Conservation (phyloP, 2,888 invertebrate genomes). For the Diadegma fenestrale region DNA sequence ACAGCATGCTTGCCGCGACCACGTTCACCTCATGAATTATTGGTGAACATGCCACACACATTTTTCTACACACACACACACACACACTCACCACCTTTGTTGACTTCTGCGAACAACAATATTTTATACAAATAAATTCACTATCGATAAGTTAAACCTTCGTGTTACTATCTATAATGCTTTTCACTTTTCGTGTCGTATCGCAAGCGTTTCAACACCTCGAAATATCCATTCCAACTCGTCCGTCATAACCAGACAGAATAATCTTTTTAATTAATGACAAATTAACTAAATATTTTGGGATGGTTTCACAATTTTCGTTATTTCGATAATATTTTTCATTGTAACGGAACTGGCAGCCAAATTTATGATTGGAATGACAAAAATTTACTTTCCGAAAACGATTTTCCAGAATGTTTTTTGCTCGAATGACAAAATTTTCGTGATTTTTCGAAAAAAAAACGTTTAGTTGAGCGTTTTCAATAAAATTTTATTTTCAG, state of each 20-base stretch:
- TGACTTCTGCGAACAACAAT: slow-evolving; percentile 12
- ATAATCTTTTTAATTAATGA: not conserved
- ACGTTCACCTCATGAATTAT: slow-evolving; percentile 75
- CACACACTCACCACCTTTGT: slow-evolving; percentile 31
- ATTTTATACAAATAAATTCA: slow-evolving; percentile 33
- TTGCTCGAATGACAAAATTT: no score
- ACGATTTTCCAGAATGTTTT: no score
- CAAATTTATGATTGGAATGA: no score
- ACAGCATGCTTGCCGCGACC: slow-evolving; percentile 68
- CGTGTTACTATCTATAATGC: slow-evolving; percentile 5
- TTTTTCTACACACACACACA: slow-evolving; percentile 37
- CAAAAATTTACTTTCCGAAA: no score
- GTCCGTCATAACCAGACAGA: not conserved
- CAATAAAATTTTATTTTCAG: no score
- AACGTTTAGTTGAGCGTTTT: no score
- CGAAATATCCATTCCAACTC: not conserved
- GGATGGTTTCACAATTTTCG: no score
- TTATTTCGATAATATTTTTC: no score
- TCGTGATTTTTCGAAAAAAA: no score
- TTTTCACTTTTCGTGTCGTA: slow-evolving; percentile 1
- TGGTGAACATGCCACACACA: slow-evolving; percentile 68
- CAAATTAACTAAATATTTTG: no score
- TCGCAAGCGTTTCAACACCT: slow-evolving; percentile 21
- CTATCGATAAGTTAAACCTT: slow-evolving; percentile 8
- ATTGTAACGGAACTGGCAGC: no score